These are phyloP conservation scores for Myrmophylax atrothorax DNA, from an alignment of 2,113 vertebrate species.

Conservation along the genomic window DNA sequence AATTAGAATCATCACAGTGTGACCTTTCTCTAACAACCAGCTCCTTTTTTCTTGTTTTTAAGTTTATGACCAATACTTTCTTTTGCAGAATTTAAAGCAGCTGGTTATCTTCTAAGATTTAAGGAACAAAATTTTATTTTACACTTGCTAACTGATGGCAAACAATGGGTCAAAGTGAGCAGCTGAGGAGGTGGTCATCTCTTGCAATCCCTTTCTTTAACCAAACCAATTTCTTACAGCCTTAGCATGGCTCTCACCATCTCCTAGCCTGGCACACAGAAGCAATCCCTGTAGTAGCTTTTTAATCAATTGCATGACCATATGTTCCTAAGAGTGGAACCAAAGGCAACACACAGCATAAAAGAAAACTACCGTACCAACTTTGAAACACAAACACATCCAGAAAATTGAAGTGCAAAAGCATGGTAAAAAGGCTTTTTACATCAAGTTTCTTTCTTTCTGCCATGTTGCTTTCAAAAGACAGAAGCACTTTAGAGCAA, in stretches of 20 bases:
- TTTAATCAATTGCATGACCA: not conserved
- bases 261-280: not conserved
- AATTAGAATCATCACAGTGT: not conserved
- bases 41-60: not conserved
- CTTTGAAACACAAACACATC: not conserved
- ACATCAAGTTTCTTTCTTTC: slow-evolving; percentile 13
- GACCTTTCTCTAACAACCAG: not conserved
- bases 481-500: slow-evolving; percentile 1
- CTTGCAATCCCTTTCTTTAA: not conserved
- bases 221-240: not conserved
- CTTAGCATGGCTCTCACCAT: not conserved
- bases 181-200: not conserved
- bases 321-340: not conserved
- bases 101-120: not conserved
- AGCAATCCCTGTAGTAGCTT: not conserved
- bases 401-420: slow-evolving; percentile 22
- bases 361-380: not conserved
- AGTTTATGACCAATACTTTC: not conserved
- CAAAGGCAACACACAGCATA: not conserved
- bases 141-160: not conserved
- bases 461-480: slow-evolving; percentile 40
- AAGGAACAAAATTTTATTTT: not conserved
- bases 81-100: not conserved
- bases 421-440: not conserved
- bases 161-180: not conserved